Base-by-base conservation (phyloP, 2,888 invertebrate genomes). In the Buathra laborator region DNA sequence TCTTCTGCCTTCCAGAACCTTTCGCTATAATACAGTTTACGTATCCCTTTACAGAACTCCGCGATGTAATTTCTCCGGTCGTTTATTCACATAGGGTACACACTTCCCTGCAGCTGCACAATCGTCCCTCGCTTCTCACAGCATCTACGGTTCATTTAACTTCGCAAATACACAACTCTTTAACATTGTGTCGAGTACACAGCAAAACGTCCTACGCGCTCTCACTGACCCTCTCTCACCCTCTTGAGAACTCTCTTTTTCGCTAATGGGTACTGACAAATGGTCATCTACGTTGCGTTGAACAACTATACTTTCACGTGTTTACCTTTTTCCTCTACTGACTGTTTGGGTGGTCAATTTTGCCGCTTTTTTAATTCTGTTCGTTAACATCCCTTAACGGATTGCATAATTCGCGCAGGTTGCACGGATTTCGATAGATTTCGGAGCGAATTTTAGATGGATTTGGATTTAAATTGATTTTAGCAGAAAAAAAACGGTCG, bases 151-250 rank as follows among this genome's bases (percentile, higher is more conserved):
- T 90, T 92, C 91, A 89, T 92, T 92, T 92, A 90, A 91, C 90
- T 89, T 88, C 64, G 90, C 91, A 91, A 92, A 92, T 91, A 92
- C 90, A 91, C 91, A 91, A 92, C 91, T 92, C 92, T 91, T 92
- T 92, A 91, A 90, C 88, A 88, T 89, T 90, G 88, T 89, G 89
- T 88, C 87, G 83, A 86, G 77, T 62, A 75, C 68, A 66, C 68
- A 51, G 84, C 82, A 89, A 90, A 89, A 90, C 89, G 88, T 89
- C 88, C 78, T 84, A 87, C 88, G 88, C 86, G 68, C 70, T 71
- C 44, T 79, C 32, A 6, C 74, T 62, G 64, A 43, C 9, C 10
- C 19, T 44, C 48, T 46, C 64, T 43, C 16, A 43, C 46, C 43
- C n/a, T n/a, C 59, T 10, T 68, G 32, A 12, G 29, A 37, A 37